Evolutionary conservation across 2,888 invertebrate genomes (phyloP).

Genomic region (Acleris emargana): DNA sequence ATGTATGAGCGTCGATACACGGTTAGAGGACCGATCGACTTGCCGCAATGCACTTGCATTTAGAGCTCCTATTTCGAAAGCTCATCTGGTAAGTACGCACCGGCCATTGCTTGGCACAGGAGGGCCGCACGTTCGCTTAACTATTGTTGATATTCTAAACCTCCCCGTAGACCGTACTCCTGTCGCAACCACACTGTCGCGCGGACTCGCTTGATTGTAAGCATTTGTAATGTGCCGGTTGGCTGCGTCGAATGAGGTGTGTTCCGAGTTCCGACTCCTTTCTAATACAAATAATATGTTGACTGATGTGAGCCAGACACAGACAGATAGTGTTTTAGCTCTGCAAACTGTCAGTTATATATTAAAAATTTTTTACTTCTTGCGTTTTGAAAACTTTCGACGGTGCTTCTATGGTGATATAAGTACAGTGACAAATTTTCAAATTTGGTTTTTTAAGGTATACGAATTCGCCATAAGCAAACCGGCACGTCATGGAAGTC

Average conservation of each 20-base stretch:
- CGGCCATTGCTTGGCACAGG: conserved; percentile 54
- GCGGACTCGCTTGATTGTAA: conserved; percentile 73
- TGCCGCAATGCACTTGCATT: conserved; percentile 58
- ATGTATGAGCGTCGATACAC: conserved; percentile 38
- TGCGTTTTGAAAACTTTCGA: no score
- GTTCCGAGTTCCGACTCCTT: no score
- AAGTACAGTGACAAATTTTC: background rate
- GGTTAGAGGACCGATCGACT: conserved; percentile 57
- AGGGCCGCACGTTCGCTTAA: conserved; percentile 62
- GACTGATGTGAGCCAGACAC: no score
- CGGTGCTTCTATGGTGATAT: no score
- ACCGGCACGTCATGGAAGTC: conserved; percentile 59
- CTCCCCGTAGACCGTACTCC: conserved; percentile 56
- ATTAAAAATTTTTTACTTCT: no score
- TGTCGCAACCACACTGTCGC: conserved; percentile 71
- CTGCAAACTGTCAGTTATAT: no score
- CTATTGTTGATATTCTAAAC: conserved; percentile 79
- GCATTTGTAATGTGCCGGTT: conserved; percentile 54
- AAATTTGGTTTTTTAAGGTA: conserved; percentile 1
- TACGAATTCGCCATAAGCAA: conserved; percentile 52
- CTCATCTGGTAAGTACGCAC: conserved; percentile 75
- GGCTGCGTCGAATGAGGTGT: conserved; percentile 32
- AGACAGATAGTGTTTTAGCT: no score
- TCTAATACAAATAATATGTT: no score
- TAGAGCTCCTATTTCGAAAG: conserved; percentile 64